Evolutionary conservation across 2,888 invertebrate species (phyloP), one percentile per base, ranked within the genome.

Genomic region (Caradrina kadenii): DNA sequence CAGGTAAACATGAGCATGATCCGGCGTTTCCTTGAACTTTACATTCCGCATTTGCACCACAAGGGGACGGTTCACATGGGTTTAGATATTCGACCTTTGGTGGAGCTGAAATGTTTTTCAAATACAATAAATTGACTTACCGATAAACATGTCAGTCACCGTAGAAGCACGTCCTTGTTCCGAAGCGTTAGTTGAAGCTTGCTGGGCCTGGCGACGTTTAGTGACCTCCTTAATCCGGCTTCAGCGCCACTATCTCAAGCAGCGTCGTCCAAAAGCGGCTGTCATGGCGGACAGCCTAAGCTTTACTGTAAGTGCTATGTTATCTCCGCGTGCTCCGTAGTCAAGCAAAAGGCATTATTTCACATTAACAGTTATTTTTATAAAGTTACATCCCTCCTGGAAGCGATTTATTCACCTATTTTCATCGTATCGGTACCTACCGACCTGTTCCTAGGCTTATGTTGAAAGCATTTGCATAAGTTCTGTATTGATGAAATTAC

Each of bases 21-120:
- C 97, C 98, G 52, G 97, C 97, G 69, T 96, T 97, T 81, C 97
- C 97, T 91, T 97, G 97, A 87, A 97, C 97, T 89, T 96, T 96
- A 89, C 98, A 98, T 80, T 97, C 96, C n/a, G 98, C 97, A 91
- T 98, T 98, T 48, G 96, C 90, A 79, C 97, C 97, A 92, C 97
- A 97, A 73, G 97, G 97, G 54, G 96, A 96, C 70, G 97, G 97
- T 79, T 96, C 95, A 87, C 97, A 97, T 67, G 97, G 97, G 84
- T 95, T 95, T 87, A 96, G 89, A 87, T 92, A 94, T 90, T 96
- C 96, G 84, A 90, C 83, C 87, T 90, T 89, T 87, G 90, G 88
- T 66, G 94, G 92, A 91, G 92, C 96, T 96, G 96, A 94, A 96
- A 96, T 89, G 84, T 89, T 87, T 87, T 90, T 89, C 82, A 82